phyloP scores from a whole-genome alignment of 2,888 invertebrate species.

The Meganola albula region DNA sequence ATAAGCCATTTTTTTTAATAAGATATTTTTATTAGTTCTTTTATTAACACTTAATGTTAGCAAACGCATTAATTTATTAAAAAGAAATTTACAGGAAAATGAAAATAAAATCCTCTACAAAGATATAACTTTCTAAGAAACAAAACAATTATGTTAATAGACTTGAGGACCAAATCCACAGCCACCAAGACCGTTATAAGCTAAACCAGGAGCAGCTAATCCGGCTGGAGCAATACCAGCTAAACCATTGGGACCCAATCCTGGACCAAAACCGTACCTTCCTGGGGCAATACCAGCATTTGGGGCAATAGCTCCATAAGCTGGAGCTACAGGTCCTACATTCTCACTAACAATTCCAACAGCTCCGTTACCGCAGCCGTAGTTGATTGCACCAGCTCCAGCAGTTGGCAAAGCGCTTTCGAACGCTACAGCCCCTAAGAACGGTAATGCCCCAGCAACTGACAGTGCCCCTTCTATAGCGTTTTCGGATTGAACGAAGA shows the following conservation, averaged over 20 bases:
- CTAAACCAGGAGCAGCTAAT: neutral
- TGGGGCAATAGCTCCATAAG: neutral
- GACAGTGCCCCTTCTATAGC: constrained; percentile 13
- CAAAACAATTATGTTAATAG: no score
- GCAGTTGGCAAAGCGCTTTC: constrained; percentile 8
- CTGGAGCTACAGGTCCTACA: neutral
- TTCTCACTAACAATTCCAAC: constrained; percentile 13
- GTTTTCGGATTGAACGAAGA: constrained; percentile 20
- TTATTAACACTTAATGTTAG: no score
- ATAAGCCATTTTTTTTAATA: no score
- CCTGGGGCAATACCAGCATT: neutral
- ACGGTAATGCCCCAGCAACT: constrained; percentile 13
- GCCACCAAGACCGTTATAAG: neutral
- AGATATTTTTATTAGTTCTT: no score
- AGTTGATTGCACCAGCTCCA: constrained; percentile 15
- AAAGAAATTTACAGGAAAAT: no score
- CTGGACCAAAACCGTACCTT: neutral
- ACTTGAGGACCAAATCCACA: no score
- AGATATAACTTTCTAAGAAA: no score
- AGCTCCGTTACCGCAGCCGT: constrained; percentile 14
- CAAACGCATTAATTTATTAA: no score
- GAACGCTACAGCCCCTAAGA: constrained; percentile 10
- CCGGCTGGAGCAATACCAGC: no score
- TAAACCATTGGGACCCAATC: neutral
- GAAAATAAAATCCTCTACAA: no score